Conservation (phyloP, 2,888 invertebrate species). For the Drosophila paramelanica region DNA sequence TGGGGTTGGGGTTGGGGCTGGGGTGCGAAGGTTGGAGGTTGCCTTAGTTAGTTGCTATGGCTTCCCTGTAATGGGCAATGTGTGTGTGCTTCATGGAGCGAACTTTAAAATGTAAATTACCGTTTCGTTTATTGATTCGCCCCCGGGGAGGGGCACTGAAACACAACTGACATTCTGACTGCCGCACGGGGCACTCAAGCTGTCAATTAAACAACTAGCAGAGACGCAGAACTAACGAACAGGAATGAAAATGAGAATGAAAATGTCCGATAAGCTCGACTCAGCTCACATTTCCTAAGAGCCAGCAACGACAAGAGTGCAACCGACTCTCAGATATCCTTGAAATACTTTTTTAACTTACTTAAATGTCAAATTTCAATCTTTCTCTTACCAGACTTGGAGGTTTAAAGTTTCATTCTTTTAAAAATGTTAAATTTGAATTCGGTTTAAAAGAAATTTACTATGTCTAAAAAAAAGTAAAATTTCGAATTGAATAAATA, state of each 20-base stretch:
- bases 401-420: no score
- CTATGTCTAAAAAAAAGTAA: no score
- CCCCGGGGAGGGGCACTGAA: constrained; percentile 2
- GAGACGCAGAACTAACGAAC: constrained; percentile 15
- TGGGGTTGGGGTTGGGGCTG: not conserved
- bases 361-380: no score
- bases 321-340: not conserved
- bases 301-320: not conserved
- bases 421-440: no score
- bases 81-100: constrained; percentile 22
- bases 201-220: constrained; percentile 52
- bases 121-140: constrained; percentile 63
- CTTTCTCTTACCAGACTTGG: no score
- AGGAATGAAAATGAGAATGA: constrained; percentile 5
- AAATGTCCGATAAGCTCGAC: constrained; percentile 61
- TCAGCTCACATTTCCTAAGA: constrained; percentile 37
- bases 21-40: not conserved
- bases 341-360: not conserved
- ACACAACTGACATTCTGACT: constrained; percentile 9
- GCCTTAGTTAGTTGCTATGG: constrained; percentile 41
- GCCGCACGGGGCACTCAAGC: constrained; percentile 41
- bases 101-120: constrained; percentile 62
- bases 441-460: no score
- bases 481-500: no score
- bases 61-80: constrained; percentile 37